Evolutionary conservation across 2,888 invertebrate genomes (phyloP), one percentile per base, ranked within the genome.

Genomic region (Brenthis ino): DNA sequence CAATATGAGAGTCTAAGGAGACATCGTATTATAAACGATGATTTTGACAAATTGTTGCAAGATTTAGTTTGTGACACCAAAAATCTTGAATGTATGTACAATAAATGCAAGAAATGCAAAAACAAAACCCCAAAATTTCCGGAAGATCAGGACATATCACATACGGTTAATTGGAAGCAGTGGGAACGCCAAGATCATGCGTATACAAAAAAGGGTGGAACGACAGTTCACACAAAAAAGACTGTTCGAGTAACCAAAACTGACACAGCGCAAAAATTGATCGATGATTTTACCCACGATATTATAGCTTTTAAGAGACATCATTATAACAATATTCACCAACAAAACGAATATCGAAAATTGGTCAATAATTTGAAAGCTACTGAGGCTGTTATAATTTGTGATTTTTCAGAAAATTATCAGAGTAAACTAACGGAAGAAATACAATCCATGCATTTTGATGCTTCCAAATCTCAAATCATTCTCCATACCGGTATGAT

Each of bases 391-490:
- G 28, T 61, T 5, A 74, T 76, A 48, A 20, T 75, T 8, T 72
- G 74, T 51, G 78, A 78, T 58, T 79, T 77, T 68, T 74, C 73
- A 8, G 76, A 77, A 74, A 78, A 77, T 57, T 76, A 72, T 64
- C 64, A 72, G 2, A 60, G 68, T 43, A 77, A 77, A 69, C 64
- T 67, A 14, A 28, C 58, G n/a, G 61, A 74, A 55, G 76, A 79
- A 67, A 67, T 77, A 12, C 77, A 78, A 48, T 61, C 75, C 1
- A 72, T 74, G 65, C 77, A 77, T 60, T 79, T 73, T 71, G 77
- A 76, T n/a, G 76, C 74, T 14, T 73, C 75, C 8, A 75, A 77
- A 66, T 48, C 63, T 51, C 65, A 71, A 70, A 69, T 78, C 20
- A 73, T 69, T n/a, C 58, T 78, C 1, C 76, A 79, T 64, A 72